Conservation (phyloP, 2,113 vertebrate species). For the Dipodomys stephensi region DNA sequence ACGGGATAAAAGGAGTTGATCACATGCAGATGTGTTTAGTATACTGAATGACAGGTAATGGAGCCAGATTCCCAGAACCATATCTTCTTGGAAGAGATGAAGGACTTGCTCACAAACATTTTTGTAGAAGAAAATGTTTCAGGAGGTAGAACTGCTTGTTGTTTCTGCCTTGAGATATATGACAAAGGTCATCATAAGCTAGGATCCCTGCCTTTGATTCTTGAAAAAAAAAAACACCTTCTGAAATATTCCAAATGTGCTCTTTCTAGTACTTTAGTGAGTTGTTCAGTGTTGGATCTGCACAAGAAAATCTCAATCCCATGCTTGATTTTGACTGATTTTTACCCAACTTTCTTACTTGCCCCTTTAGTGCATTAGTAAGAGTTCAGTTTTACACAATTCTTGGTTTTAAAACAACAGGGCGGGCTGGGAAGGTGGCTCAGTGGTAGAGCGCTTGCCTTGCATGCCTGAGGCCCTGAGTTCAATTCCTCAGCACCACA, state of each 20-base stretch:
- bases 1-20: not conserved
- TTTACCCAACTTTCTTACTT: not conserved
- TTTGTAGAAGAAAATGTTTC: not conserved
- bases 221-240: not conserved
- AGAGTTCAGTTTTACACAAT: constrained; percentile 11
- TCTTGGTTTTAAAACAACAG: not conserved
- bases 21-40: not conserved
- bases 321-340: constrained; percentile 9
- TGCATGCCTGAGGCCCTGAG: too few relatives aligned
- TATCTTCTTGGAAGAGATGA: not conserved
- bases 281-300: not conserved
- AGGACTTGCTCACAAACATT: not conserved
- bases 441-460: too few relatives aligned
- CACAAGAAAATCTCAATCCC: not conserved
- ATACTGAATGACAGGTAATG: not conserved
- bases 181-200: not conserved
- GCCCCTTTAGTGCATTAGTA: not conserved
- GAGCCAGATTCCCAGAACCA: not conserved
- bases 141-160: not conserved
- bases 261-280: not conserved
- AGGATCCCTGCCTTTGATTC: not conserved
- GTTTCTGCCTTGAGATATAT: not conserved
- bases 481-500: too few relatives aligned
- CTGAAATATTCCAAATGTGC: not conserved
- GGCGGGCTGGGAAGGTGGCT: too few relatives aligned